Percentiles rank a stretch among this genome's conserved stretches.
phyloP scores from a whole-genome alignment of 2,888 invertebrate species.

The Podabrus alpinus region DNA sequence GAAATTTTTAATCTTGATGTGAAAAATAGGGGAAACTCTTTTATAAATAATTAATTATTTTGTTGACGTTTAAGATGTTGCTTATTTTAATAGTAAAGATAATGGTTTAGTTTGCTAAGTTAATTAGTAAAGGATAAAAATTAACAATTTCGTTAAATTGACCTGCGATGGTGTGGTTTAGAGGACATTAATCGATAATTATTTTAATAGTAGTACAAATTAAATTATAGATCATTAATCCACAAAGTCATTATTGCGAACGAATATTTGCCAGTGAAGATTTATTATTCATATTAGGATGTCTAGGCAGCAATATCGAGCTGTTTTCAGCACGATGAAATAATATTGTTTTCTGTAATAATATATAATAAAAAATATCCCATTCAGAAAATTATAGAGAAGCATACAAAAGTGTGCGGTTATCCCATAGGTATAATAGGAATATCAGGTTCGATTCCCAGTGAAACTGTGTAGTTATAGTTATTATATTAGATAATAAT shows the following conservation, averaged over 20 bases:
- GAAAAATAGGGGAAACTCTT: no score
- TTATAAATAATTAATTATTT: no score
- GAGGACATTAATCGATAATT: neutral
- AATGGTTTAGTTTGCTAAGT: neutral
- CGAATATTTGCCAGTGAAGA: neutral
- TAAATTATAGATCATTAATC: neutral
- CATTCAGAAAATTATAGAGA: no score
- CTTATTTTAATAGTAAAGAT: neutral
- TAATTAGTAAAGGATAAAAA: no score
- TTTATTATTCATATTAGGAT: neutral
- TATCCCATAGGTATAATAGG: no score
- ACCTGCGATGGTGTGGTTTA: neutral
- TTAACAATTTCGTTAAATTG: neutral
- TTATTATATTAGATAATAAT: no score
- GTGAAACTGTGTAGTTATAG: no score
- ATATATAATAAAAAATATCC: no score
- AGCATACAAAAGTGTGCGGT: no score
- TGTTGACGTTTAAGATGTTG: no score
- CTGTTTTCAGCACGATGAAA: neutral
- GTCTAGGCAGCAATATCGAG: neutral
- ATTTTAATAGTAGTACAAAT: neutral
- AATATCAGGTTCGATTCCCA: no score
- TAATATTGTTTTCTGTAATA: no score
- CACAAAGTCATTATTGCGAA: neutral
- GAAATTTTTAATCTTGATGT: neutral